phyloP scores from a whole-genome alignment of 2,888 invertebrate genomes.

The Lutraria lutraria region DNA sequence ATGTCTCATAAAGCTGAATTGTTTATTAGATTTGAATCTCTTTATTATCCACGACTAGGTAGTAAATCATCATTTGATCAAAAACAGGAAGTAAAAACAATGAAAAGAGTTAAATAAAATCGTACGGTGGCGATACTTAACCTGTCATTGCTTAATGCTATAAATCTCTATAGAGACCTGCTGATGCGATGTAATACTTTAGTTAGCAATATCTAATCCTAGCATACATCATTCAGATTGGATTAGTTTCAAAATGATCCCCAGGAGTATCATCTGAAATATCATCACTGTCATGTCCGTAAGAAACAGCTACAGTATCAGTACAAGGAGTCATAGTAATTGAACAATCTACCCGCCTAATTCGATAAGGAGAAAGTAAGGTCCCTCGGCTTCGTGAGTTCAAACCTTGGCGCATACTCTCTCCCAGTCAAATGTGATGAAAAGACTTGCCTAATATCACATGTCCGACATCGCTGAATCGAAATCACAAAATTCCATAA shows the following conservation, averaged over 20 bases:
- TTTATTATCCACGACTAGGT: not conserved
- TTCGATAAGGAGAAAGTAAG: no score
- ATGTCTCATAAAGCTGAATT: not conserved
- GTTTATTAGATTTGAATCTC: not conserved
- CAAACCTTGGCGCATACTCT: no score
- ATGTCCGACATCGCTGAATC: no score
- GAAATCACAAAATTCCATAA: no score
- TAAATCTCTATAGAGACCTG: not conserved
- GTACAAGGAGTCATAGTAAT: no score
- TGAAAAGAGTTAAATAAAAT: not conserved
- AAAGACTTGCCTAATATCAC: no score
- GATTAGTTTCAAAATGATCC: not conserved
- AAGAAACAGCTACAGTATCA: not conserved
- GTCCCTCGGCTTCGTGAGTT: no score
- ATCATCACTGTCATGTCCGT: not conserved
- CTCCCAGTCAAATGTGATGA: no score
- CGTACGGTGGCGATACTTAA: not conserved
- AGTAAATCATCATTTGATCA: not conserved
- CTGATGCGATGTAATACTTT: not conserved
- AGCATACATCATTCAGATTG: constrained; percentile 4
- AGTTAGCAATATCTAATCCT: not conserved
- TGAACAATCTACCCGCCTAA: no score
- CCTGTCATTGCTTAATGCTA: not conserved
- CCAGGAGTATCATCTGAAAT: not conserved
- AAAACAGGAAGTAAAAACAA: not conserved